These are phyloP conservation scores for Echinometra lucunter DNA, from an alignment of 53 echinoderm and acorn worm species.

Conservation along the genomic window DNA sequence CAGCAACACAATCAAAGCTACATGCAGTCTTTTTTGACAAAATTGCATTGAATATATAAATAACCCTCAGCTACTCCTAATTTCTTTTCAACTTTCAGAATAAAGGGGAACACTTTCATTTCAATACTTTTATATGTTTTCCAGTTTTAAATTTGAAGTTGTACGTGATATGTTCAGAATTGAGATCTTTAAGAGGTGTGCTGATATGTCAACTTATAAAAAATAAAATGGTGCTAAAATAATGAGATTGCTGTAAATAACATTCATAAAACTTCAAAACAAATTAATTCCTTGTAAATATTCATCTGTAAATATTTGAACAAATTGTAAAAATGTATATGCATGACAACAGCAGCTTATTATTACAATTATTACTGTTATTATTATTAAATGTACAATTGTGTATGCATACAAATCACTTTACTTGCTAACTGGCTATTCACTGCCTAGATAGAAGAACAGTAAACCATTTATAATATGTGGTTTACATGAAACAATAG, in stretches of 20 bases:
- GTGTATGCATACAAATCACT: neutral
- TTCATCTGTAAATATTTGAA: slow-evolving; percentile 54
- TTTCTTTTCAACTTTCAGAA: neutral
- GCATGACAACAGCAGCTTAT: slow-evolving; percentile 49
- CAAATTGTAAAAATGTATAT: slow-evolving; percentile 49
- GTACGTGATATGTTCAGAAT: too few species aligned
- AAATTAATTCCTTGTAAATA: slow-evolving; percentile 31
- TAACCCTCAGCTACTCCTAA: neutral
- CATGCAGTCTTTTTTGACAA: too few species aligned
- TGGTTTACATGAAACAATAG: neutral
- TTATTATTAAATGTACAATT: neutral
- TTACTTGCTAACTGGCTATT: neutral
- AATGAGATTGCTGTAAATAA: neutral
- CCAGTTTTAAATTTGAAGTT: neutral
- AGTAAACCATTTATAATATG: neutral
- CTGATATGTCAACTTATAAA: neutral
- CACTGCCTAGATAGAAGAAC: neutral
- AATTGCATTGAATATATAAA: neutral
- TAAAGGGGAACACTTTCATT: neutral
- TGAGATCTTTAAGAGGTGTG: neutral
- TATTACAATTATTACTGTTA: too few species aligned
- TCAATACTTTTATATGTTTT: neutral
- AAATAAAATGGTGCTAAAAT: slow-evolving; percentile 42
- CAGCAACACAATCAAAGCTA: too few species aligned
- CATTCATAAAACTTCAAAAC: neutral